Base-by-base conservation (phyloP, 2,797 vertebrate genomes). In the Picus viridis region DNA sequence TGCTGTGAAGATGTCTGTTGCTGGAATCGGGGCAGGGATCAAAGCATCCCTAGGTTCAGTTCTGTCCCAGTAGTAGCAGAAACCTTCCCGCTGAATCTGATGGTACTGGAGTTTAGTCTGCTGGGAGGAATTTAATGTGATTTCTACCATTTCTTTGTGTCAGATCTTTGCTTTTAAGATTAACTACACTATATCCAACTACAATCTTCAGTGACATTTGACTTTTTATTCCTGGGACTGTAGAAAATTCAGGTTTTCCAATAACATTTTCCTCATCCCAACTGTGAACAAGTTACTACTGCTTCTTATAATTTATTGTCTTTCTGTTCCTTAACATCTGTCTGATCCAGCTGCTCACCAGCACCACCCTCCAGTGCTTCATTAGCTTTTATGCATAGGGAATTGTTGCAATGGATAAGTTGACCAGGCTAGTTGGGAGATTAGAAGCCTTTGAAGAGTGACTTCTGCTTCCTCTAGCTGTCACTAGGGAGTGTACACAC, bases 271-370 rank as follows among this genome's bases (percentile, higher is more conserved):
- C 74, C 79, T 77, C 86, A 92, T 96, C 94, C 93, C 68, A 76
- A 88, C 95, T 96, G 96, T 90, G 96, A 97, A 96, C 86, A 97
- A 91, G 23, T 95, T 95, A 92, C 86, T 96, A 63, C 84, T 96
- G 57, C 93, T 93, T 87, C 68, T 91, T 96, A 27, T 96, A 93
- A 94, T 97, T 97, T 96, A 96, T 97, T 96, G 71, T 94, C 79
- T 80, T 94, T 92, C 77, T 84, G 80, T 88, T 95, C 92, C 77
- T 93, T 67, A 92, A 58, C 29, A 14, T 86, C 88, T 93, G 56
- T 89, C 67, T 83, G 75, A 90, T 45, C 39, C 34, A 34, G 72
- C 92, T 95, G 86, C 36, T 95, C 36, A 6, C 77, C 92, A 94
- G 86, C 77, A 16, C 81, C 93, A 54, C 83, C 90, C 91, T 94